Evolutionary conservation across 2,888 invertebrate species (phyloP), one percentile per base, ranked within the genome.

Genomic region (Ctena decussata): DNA sequence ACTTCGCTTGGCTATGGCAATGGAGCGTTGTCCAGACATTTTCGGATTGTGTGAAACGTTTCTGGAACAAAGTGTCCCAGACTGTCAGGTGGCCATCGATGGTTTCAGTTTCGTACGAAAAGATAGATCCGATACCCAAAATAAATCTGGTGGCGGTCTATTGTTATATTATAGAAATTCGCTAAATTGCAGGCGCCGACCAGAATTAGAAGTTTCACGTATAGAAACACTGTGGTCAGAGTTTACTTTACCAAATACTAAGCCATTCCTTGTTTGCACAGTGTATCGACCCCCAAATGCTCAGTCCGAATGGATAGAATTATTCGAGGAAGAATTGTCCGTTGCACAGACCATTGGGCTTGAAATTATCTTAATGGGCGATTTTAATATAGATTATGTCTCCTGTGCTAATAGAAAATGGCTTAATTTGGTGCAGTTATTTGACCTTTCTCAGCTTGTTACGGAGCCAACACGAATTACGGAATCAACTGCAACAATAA

Each of bases 61-160:
- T 65, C 30, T 65, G 37, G 37, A 32, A 5, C 18, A 6, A 27
- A 15, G 37, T 65, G 30, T 65, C 12, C 27, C 37, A 18, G 65
- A 65, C 27, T 11, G 32, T 15, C 65, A 65, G n/a, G 32, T 65
- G 32, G 32, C 30, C 11, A 27, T 65, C 12, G 30, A 37, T 37
- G 65, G 65, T 18, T 65, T 24, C 15, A 27, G 27, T 65, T 18
- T 32, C 3, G 3, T 35, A 35, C 32, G 65, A 37, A 65, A 37
- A 27, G 65, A 65, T 21, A 65, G 32, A 37, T 8, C 21, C 27
- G 65, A 32, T 3, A 15, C 57, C 24, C 49, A 53, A 53, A 57
- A 49, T 32, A 53, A 57, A 75, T 37, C 32, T 75, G 49, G 75
- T 32, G 75, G 75, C 35, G 75, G 75, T 11, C 57, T 75, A 30